These are phyloP conservation scores for Hestina assimilis DNA, from an alignment of 1,140 invertebrate species.

Conservation along the genomic window DNA sequence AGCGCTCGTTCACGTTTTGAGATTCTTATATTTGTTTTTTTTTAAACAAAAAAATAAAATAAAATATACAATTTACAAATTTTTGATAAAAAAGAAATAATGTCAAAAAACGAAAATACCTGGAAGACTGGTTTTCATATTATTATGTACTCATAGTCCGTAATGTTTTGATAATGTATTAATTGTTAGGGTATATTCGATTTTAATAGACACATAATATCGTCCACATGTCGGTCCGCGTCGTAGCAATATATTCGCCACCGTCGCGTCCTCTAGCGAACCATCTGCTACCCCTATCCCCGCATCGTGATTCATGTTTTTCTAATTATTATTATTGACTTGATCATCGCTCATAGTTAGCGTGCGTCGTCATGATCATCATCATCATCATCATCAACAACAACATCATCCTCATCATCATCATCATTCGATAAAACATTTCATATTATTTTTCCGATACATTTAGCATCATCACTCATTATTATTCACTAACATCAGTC, in stretches of 20 bases:
- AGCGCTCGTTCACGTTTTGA: no score
- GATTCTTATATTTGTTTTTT: slow-evolving; percentile 57
- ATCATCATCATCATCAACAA: not conserved
- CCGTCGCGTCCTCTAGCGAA: slow-evolving; percentile 29
- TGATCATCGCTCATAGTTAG: no score
- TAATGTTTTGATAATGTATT: slow-evolving; percentile 74
- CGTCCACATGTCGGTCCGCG: slow-evolving; percentile 27
- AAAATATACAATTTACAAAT: slow-evolving; percentile 75
- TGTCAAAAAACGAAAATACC: slow-evolving; percentile 54
- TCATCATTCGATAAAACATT: no score
- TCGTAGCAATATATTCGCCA: slow-evolving; percentile 20
- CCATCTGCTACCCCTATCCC: slow-evolving; percentile 7
- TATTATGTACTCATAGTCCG: slow-evolving; percentile 68
- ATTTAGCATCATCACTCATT: no score
- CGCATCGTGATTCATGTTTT: not conserved
- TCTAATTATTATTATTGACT: no score
- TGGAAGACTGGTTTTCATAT: slow-evolving; percentile 74
- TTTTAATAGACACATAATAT: slow-evolving; percentile 16
- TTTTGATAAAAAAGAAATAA: slow-evolving; percentile 49
- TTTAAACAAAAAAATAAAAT: slow-evolving; percentile 39
- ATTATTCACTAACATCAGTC: no score
- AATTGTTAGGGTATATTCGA: slow-evolving; percentile 52
- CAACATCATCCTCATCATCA: not conserved
- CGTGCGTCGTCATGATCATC: not conserved
- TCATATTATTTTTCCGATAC: no score